Base-by-base conservation (phyloP, 2,888 invertebrate species). In the Nomada flava region DNA sequence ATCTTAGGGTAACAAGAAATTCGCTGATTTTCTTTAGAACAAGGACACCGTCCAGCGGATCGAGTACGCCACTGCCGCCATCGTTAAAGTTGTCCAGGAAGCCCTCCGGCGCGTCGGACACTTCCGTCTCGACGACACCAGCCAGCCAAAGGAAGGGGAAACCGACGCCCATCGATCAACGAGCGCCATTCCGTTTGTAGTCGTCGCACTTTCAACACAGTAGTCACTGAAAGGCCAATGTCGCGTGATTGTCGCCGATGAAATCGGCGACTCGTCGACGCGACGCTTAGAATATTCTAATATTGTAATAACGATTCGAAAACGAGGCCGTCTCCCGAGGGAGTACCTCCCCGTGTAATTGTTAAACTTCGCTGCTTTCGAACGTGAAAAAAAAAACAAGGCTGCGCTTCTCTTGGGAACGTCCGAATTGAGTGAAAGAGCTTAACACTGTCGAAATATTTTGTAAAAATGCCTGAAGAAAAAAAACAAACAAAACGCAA, bases 31-130 rank as follows among this genome's bases (percentile, higher is more conserved):
- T 55, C 70, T 78, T 20, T 76, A 97, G 97, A 94, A 96, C 96
- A 93, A 95, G 96, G 92, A 97, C 97, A 86, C 96, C 97, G 72
- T 97, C 97, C 59, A 93, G 93, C 74, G 97, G 97, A 77, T 96
- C 97, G 82, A 96, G 96, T 84, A 96, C 96, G 15, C 96, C 97
- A 62, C 95, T 96, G 79, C 95, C 96, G 26, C 94, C 96, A 47
- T 95, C 95, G 44, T 95, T 96, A 64, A 95, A 96, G 88, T 93
- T 97, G 82, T 92, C 96, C 83, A 94, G 96, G 70, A 96, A 96
- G 91, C 95, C 96, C 7, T 96, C 96, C 0, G 96, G 96, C 82
- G 96, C 96, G 23, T 96, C 96, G 7, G 97, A 96, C 86, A 95
- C 95, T 23, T 95, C 95, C 18, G 95, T 96, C 10, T 95, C 94